These are phyloP conservation scores for Todiramphus chloris DNA, from an alignment of 2,113 vertebrate species.

Conservation along the genomic window DNA sequence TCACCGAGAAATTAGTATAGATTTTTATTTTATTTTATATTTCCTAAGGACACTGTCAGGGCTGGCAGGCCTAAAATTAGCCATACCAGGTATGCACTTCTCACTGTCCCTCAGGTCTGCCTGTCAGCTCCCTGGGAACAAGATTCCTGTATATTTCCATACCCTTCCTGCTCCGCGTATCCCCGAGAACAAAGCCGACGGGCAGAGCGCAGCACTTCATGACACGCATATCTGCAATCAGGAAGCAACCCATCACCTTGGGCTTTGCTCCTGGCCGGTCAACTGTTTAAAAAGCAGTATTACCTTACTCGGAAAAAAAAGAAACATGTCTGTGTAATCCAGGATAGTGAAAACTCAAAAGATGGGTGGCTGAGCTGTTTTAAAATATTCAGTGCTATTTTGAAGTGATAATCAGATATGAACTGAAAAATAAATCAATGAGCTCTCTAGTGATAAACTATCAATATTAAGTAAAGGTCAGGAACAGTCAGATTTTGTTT, in stretches of 20 bases:
- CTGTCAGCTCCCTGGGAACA: slow-evolving; percentile 66
- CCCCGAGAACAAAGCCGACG: slow-evolving; percentile 33
- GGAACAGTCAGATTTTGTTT: slow-evolving; percentile 52
- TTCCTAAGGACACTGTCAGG: slow-evolving; percentile 50
- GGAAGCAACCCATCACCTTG: slow-evolving; percentile 48
- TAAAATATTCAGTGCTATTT: slow-evolving; percentile 38
- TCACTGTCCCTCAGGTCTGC: slow-evolving; percentile 58
- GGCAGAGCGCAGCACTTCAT: slow-evolving; percentile 43
- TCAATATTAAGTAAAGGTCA: slow-evolving; percentile 69
- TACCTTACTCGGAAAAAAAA: neutral
- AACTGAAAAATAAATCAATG: slow-evolving; percentile 63
- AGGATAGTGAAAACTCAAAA: neutral
- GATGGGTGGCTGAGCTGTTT: accelerated
- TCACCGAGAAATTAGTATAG: slow-evolving; percentile 65
- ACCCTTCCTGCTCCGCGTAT: neutral
- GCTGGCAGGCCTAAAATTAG: slow-evolving; percentile 72
- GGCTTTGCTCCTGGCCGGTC: neutral
- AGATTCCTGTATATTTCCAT: slow-evolving; percentile 60
- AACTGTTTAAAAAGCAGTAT: neutral
- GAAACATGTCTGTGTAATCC: neutral
- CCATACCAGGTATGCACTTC: slow-evolving; percentile 64
- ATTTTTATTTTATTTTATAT: slow-evolving; percentile 62
- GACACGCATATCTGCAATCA: neutral
- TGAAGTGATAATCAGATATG: slow-evolving; percentile 62
- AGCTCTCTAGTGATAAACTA: slow-evolving; percentile 54